These are phyloP conservation scores for Endotricha flammealis DNA, from an alignment of 2,888 invertebrate species.

Conservation along the genomic window DNA sequence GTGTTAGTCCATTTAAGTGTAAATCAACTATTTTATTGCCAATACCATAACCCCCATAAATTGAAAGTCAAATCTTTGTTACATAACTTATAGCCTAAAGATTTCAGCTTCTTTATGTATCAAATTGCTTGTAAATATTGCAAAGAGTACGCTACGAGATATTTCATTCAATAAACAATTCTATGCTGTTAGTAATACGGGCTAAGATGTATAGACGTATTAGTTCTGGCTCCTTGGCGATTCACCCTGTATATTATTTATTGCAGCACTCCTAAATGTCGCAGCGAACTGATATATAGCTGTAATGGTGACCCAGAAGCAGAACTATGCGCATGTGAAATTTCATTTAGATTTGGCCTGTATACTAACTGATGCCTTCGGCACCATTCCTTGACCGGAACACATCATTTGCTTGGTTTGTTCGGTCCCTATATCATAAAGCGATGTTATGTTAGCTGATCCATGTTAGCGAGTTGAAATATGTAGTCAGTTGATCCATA, in stretches of 20 bases:
- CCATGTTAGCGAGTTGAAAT: too few species aligned
- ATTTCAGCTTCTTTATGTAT: background rate
- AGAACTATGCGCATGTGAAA: constrained; percentile 9
- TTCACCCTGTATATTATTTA: constrained; percentile 4
- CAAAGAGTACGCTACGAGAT: constrained; percentile 1
- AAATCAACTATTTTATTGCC: too few species aligned
- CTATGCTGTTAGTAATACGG: background rate
- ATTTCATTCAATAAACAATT: background rate
- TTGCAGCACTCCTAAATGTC: constrained; percentile 7
- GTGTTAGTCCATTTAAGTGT: too few species aligned
- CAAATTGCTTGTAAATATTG: constrained; percentile 8
- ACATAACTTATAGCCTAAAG: background rate
- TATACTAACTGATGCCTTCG: too few species aligned
- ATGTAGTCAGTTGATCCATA: too few species aligned
- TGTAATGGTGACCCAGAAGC: constrained; percentile 3
- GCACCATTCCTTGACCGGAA: too few species aligned
- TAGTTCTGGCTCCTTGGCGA: constrained; percentile 1
- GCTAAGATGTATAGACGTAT: constrained; percentile 2
- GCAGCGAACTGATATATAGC: constrained; percentile 6
- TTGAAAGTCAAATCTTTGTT: too few species aligned
- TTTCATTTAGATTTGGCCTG: constrained; percentile 5
- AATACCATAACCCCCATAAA: too few species aligned
- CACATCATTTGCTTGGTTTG: too few species aligned
- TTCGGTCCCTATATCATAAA: too few species aligned
- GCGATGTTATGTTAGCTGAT: too few species aligned